Evolutionary conservation across 2,797 vertebrate genomes (phyloP), one percentile per base, ranked within the genome.

Genomic region (Lepus oiostolus): DNA sequence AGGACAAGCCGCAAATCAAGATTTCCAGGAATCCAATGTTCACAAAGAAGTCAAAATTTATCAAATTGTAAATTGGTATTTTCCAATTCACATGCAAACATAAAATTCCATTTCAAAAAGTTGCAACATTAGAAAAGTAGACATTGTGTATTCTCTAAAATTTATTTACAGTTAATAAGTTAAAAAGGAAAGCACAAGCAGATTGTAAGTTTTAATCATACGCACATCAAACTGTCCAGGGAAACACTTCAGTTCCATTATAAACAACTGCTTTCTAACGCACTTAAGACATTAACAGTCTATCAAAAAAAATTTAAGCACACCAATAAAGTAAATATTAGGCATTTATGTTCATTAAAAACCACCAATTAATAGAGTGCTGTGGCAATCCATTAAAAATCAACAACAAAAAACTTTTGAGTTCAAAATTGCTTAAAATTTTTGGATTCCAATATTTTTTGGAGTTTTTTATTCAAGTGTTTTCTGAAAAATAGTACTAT

Each of bases 141-240:
- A 96, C 96, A 95, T 19, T 42, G 47, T 89, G 62, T 96, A 95
- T 95, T 95, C 92, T 97, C 96, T 97, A 97, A 97, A 97, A 97
- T 97, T 97, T 97, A 97, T 97, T 97, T 97, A 97, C 97, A 97
- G 71, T 96, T 96, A 97, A 97, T 97, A 97, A 97, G 88, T 97
- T 97, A 97, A 97, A 97, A 96, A 95, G 93, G 88, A 96, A 97
- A 95, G 77, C 95, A 97, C 97, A 97, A 96, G 88, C 93, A 96
- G 95, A 96, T 85, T 96, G 62, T 85, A 97, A 96, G 96, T 96
- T 88, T 96, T 93, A 95, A 95, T 89, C 90, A 97, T 97, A 97
- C 95, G 93, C 94, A 97, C 97, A 96, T 96, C 93, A 97, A 96
- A 97, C 89, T 94, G 86, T 94, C 91, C 93, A 93, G 83, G 75